These are phyloP conservation scores for Sthenelais limicola DNA, from an alignment of 2,888 invertebrate genomes.

Conservation along the genomic window DNA sequence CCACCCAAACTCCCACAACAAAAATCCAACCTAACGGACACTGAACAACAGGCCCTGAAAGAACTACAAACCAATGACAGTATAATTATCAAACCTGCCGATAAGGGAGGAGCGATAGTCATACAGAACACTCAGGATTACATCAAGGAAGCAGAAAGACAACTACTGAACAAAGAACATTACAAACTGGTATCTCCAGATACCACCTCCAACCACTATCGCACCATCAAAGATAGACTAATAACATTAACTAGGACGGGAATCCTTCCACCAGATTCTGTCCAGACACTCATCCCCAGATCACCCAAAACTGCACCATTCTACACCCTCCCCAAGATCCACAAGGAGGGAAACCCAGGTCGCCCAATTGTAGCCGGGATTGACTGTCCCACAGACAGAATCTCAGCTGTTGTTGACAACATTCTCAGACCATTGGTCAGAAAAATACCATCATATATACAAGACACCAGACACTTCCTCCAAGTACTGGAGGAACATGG, in stretches of 20 bases:
- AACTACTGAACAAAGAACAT: neutral
- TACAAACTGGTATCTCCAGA: too few relatives aligned
- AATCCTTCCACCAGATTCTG: neutral
- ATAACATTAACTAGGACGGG: neutral
- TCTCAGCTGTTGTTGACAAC: neutral
- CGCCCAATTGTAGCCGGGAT: neutral
- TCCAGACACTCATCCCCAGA: neutral
- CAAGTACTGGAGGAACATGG: neutral
- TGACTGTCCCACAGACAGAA: neutral
- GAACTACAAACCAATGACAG: neutral
- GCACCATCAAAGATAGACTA: neutral
- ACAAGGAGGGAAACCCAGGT: neutral
- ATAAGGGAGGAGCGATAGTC: constrained; percentile 14
- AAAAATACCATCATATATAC: neutral
- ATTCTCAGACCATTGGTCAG: neutral
- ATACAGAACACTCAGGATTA: constrained; percentile 5
- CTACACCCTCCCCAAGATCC: neutral
- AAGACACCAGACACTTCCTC: constrained; percentile 4
- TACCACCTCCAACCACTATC: too few relatives aligned
- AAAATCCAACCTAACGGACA: neutral
- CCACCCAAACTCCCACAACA: neutral
- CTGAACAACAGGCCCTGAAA: neutral
- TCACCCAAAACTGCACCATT: neutral
- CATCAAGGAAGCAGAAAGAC: neutral
- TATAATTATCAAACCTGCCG: neutral